Evolutionary conservation across 2,113 vertebrate species (phyloP), one percentile per base, ranked within the genome.

Genomic region (Sigmodon hispidus): DNA sequence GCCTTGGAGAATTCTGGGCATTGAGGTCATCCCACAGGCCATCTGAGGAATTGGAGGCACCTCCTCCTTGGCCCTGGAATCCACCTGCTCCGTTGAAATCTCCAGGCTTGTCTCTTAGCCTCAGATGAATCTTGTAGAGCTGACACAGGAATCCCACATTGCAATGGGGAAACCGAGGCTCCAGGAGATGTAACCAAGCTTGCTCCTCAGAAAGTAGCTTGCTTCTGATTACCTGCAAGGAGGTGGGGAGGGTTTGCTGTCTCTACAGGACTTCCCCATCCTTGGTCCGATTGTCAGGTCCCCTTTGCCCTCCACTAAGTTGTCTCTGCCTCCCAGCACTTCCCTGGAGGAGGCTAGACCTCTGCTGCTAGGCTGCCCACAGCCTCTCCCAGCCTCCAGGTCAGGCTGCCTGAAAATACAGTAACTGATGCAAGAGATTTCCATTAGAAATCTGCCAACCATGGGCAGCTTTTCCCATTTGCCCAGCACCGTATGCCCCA

Each of bases 361-460:
- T 84, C 57, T 65, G 59, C 75, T 22, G 63, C 89, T 91, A 85
- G 43, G 2, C 43, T 63, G n/a, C 48, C 57, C 75, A 5, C 0
- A 13, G 48, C 61, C 36, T 94, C 83, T 76, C 73, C 72, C 22
- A 6, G 69, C 45, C 22, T 9, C n/a, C 50, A 70, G 96, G 93
- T 97, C 81, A 0, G 90, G 90, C 76, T 67, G 22, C 61, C 75
- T 61, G 36, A 87, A 92, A 95, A 4, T 36, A 36, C 61, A 96
- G 63, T 91, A 90, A 94, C 92, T 83, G 95, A 97, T 94, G 93
- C 77, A 31, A 61, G 52, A 94, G 91, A 87, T 88, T 93, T 98
- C 94, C 0, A 0, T 86, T 95, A 92, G 89, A 91, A 96, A 96
- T 94, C 93, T 96, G 77, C 3, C 61, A 65, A 61, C 96, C 0